phyloP scores from a whole-genome alignment of 2,888 invertebrate genomes.

The Ormia ochracea region DNA sequence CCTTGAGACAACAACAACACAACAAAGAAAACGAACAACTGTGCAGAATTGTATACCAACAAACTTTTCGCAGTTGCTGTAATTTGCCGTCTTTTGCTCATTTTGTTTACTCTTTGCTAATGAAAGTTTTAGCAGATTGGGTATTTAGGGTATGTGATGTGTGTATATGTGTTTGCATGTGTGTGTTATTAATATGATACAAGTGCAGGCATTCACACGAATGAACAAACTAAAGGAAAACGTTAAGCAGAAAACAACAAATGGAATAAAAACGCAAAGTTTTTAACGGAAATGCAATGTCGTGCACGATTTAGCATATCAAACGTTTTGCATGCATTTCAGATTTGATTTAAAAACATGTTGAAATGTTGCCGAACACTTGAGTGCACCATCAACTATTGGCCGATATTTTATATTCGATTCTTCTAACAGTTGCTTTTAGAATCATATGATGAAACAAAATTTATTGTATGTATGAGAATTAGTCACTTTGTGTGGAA shows the following conservation, averaged over 20 bases:
- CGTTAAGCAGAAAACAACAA: not conserved
- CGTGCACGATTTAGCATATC: conserved; percentile 50
- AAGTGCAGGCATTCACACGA: not conserved
- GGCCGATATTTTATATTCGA: not conserved
- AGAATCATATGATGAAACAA: not conserved
- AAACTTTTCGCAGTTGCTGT: conserved; percentile 1
- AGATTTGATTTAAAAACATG: conserved; percentile 24
- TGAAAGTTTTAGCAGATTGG: conserved; percentile 7
- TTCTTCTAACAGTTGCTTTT: not conserved
- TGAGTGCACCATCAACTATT: not conserved
- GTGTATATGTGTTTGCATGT: not conserved
- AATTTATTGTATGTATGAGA: not conserved
- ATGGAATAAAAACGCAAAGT: not conserved
- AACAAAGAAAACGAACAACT: too few species aligned
- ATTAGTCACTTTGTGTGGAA: not conserved
- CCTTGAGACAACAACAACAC: conserved; percentile 2
- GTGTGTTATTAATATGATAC: not conserved
- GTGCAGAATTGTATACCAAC: not conserved
- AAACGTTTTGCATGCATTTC: conserved; percentile 39
- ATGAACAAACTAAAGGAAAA: not conserved
- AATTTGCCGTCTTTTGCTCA: not conserved
- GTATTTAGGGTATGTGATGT: too few species aligned
- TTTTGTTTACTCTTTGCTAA: not conserved
- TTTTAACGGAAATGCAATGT: conserved; percentile 54
- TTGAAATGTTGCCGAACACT: conserved; percentile 3